A percentile compares a stretch with the other conserved stretches of the same genome.
Conservation (phyloP, 2,888 invertebrate species). For the Belgica antarctica region DNA sequence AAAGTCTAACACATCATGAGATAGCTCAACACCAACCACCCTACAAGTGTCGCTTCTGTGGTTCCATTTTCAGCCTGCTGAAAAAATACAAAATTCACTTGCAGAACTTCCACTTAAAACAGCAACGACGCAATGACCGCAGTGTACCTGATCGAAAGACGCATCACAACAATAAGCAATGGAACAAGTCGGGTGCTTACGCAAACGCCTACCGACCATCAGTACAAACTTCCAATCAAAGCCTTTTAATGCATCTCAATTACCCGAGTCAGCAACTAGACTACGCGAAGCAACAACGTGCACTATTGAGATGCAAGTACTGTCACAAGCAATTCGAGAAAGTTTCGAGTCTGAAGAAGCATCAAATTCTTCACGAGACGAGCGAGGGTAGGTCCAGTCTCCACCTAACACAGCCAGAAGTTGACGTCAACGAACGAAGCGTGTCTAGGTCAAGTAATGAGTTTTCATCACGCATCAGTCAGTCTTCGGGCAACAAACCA, state of each 20-base stretch:
- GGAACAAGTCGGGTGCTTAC: constrained; percentile 29
- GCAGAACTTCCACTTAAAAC: constrained; percentile 28
- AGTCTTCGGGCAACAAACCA: neutral
- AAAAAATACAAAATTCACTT: constrained; percentile 33
- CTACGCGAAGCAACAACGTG: neutral
- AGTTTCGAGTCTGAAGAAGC: constrained; percentile 21
- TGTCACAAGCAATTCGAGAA: constrained; percentile 26
- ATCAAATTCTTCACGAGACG: constrained; percentile 25
- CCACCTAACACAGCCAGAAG: neutral
- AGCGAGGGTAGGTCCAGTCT: neutral
- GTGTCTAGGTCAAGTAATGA: neutral
- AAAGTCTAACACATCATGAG: constrained; percentile 9
- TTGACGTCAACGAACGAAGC: neutral
- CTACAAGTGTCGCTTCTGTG: constrained; percentile 22
- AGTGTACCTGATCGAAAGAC: constrained; percentile 33
- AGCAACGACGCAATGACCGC: constrained; percentile 4
- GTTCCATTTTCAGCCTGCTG: constrained; percentile 20
- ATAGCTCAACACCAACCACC: constrained; percentile 24
- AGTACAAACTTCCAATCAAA: constrained; percentile 37
- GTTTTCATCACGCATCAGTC: neutral
- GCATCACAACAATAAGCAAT: constrained; percentile 40
- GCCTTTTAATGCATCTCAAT: constrained; percentile 22
- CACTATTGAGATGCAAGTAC: constrained; percentile 30
- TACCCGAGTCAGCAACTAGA: neutral
- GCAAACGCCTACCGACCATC: constrained; percentile 1